These are phyloP conservation scores for Dendrocincla tyrannina DNA, from an alignment of 2,797 vertebrate species.

Conservation along the genomic window DNA sequence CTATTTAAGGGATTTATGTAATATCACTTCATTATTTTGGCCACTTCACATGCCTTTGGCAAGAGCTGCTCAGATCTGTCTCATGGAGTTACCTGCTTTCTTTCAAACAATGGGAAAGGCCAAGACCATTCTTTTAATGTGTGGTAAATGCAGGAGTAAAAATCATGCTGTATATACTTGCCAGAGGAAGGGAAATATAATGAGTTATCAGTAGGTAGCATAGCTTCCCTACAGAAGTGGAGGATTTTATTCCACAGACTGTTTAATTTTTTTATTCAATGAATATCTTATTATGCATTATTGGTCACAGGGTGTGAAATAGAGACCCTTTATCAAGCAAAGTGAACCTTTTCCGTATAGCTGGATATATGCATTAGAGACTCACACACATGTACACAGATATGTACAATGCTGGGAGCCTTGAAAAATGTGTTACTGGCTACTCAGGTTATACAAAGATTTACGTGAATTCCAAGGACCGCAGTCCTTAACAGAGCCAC, in stretches of 20 bases:
- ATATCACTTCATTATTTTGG: background rate
- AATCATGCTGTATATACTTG: background rate
- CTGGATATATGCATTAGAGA: background rate
- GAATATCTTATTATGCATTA: background rate
- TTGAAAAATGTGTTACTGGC: background rate
- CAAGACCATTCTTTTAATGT: background rate
- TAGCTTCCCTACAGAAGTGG: background rate
- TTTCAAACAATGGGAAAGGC: background rate
- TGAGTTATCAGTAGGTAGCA: background rate
- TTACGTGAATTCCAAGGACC: background rate
- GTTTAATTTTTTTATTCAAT: background rate
- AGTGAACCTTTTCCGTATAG: background rate
- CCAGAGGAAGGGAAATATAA: background rate
- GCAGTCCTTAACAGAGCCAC: background rate
- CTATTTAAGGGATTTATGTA: background rate
- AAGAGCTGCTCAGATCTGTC: background rate
- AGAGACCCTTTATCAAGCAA: background rate
- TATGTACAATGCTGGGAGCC: accelerated
- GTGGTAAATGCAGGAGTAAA: background rate
- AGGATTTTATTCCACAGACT: background rate
- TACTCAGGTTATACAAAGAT: background rate
- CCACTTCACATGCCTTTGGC: background rate
- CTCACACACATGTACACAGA: too few species aligned
- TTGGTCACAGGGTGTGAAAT: background rate
- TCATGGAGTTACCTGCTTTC: background rate